Evolutionary conservation across 2,113 vertebrate species (phyloP).

Genomic region (Pituophis catenifer): DNA sequence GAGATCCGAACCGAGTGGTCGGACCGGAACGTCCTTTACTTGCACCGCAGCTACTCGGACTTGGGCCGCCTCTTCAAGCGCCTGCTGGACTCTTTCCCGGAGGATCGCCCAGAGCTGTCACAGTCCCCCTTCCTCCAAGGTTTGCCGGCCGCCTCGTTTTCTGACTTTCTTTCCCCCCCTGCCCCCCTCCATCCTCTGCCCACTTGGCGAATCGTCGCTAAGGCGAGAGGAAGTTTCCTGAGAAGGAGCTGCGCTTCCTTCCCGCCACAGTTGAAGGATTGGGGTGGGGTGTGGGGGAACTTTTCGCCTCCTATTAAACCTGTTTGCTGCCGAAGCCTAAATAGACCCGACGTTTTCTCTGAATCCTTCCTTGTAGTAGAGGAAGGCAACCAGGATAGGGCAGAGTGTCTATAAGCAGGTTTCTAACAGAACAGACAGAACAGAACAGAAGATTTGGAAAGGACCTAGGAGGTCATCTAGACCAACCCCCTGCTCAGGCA

Average conservation of each 20-base stretch:
- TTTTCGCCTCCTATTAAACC: neutral
- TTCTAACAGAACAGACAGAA: neutral
- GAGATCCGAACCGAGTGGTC: constrained; percentile 97
- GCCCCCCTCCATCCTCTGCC: neutral
- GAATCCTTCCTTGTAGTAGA: neutral
- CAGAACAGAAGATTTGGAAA: neutral
- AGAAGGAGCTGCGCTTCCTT: neutral
- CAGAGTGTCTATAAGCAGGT: neutral
- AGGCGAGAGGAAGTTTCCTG: neutral
- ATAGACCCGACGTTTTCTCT: neutral
- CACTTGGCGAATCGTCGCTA: neutral
- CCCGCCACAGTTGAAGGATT: neutral
- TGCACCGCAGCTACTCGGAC: constrained; percentile 91
- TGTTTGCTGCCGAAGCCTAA: neutral
- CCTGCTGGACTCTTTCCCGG: constrained; percentile 86
- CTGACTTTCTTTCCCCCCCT: neutral
- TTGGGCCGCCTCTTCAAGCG: constrained; percentile 84
- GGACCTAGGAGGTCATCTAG: neutral
- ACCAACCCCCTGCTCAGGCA: neutral
- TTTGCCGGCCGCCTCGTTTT: constrained; percentile 54
- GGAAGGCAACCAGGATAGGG: neutral
- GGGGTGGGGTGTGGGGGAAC: neutral
- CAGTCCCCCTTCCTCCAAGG: constrained; percentile 86
- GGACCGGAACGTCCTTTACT: constrained; percentile 90
- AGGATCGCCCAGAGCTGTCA: constrained; percentile 83